phyloP scores from a whole-genome alignment of 2,797 vertebrate species.

The Pogoniulus pusillus region DNA sequence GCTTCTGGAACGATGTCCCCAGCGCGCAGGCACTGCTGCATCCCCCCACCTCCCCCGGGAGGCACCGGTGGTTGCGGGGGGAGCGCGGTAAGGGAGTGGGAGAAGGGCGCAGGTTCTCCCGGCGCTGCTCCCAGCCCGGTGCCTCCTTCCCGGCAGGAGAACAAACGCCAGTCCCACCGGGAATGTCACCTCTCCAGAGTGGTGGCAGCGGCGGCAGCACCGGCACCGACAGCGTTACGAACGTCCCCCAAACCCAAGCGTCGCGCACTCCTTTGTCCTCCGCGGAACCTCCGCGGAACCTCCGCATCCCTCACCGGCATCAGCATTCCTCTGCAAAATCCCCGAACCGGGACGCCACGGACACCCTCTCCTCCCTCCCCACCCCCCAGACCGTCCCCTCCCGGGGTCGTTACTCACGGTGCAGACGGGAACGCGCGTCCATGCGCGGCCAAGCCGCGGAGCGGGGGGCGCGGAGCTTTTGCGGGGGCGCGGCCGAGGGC shows the following conservation, averaged over 20 bases:
- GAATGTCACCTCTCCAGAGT: not conserved
- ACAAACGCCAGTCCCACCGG: not conserved
- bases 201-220: no score
- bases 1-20: not conserved
- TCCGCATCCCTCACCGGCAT: not conserved
- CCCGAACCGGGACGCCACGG: not conserved
- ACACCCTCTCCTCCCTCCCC: no score
- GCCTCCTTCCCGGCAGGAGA: not conserved
- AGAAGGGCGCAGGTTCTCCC: not conserved
- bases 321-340: not conserved
- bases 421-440: slow-evolving; percentile 33
- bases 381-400: no score
- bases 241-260: no score
- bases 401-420: not conserved
- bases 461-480: not conserved
- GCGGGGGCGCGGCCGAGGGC: not conserved
- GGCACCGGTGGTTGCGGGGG: not conserved
- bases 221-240: no score
- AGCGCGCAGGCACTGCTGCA: not conserved
- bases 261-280: not conserved
- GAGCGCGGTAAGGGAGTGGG: no score
- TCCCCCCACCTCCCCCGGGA: not conserved
- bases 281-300: not conserved
- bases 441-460: slow-evolving; percentile 14
- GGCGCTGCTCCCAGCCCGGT: not conserved